Evolutionary conservation across 2,888 invertebrate species (phyloP), one percentile per base, ranked within the genome.

Genomic region (Aplocera efformata): DNA sequence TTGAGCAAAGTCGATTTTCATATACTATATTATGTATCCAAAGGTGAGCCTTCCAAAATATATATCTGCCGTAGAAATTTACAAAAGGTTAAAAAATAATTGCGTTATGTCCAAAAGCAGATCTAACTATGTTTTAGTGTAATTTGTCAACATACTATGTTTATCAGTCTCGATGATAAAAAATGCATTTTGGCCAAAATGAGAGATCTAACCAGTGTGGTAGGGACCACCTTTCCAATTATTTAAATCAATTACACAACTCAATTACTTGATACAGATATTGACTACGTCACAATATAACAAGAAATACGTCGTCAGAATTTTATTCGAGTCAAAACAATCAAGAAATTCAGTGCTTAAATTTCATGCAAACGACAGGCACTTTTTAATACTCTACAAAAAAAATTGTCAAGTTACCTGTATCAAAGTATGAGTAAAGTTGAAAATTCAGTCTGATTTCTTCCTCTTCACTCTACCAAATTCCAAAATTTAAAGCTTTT

Each of bases 131-230:
- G 71, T 73, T 76, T 76, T 73, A 70, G 59, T 69, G 76, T 71
- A 70, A 70, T 69, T 73, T 64, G 70, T 82, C 79, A 78, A 80
- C 80, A 72, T 75, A 77, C 77, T 85, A 85, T 68, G 68, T 74
- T 50, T 79, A 86, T 86, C 86, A 86, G 88, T 88, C 86, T 88
- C 84, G 80, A 80, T 79, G 73, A 77, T 79, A 70, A 73, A 53
- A 81, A 82, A 85, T 79, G 82, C 80, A 67, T 80, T 85, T 85
- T 86, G 86, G 86, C 86, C 84, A 73, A 82, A 78, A 77, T 68
- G 82, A 85, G 85, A 81, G 71, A 76, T 79, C 81, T 72, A 72
- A 74, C 74, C 60, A 67, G 77, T 72, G 7, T 73, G 77, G 76
- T 77, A 38, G 34, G 33, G 33, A 40, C 48, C 32, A 37, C 29